Percentiles rank a stretch among this genome's conserved stretches.
Evolutionary conservation across 2,797 vertebrate species (phyloP).

Genomic region (Ciconia nigra): DNA sequence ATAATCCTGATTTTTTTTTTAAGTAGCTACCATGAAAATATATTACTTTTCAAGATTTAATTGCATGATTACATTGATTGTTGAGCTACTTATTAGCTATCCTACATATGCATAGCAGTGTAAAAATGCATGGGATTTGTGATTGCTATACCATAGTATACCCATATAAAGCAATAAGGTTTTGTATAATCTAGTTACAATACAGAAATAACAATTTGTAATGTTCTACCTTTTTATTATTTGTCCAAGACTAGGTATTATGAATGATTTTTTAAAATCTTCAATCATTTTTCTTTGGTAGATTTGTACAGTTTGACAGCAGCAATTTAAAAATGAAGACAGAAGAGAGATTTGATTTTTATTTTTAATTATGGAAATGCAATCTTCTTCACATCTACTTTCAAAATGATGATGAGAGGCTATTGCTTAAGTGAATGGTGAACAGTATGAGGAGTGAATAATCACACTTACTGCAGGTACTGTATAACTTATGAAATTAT

Average conservation of each 20-base stretch:
- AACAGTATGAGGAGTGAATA: conserved; percentile 16
- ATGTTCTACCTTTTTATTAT: conserved; percentile 25
- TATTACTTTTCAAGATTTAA: conserved; percentile 55
- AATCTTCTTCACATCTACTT: neutral
- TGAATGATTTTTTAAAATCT: neutral
- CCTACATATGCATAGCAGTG: neutral
- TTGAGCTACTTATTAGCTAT: neutral
- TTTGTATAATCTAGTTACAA: conserved; percentile 57
- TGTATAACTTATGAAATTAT: neutral
- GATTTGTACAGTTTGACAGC: conserved; percentile 20
- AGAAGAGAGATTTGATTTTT: neutral
- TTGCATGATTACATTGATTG: conserved; percentile 46
- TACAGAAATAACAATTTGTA: conserved; percentile 17
- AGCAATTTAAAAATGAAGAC: conserved; percentile 1
- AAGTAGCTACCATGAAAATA: conserved; percentile 34
- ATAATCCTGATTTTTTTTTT: conserved; percentile 28
- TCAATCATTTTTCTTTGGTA: neutral
- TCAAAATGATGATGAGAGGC: conserved; percentile 4
- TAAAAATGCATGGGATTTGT: neutral
- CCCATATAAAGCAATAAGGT: neutral
- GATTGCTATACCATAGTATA: neutral
- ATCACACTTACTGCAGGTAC: conserved; percentile 9
- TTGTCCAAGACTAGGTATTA: conserved; percentile 8
- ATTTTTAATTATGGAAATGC: neutral
- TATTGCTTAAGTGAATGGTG: conserved; percentile 37